Percentiles rank a stretch among this genome's conserved stretches.
Conservation (phyloP, 2,113 vertebrate species). For the Gymnogyps californianus region DNA sequence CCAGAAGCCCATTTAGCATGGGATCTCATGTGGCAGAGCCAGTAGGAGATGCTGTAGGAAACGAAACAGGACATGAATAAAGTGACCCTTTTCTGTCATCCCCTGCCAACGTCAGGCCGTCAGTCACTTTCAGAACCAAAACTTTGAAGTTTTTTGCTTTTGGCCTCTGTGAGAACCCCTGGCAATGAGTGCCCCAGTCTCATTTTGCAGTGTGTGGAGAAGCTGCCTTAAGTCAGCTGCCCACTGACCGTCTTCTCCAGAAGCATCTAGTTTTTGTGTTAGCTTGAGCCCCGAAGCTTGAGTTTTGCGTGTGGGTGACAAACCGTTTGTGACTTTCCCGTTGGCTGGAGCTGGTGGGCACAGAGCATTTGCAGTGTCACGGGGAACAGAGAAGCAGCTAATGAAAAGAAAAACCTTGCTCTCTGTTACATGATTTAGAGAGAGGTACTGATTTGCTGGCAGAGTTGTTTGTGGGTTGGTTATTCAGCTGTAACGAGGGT, state of each 20-base stretch:
- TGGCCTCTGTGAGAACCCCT: not conserved
- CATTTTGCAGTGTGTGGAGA: not conserved
- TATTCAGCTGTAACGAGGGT: not conserved
- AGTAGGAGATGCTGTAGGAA: not conserved
- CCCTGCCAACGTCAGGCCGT: fast-evolving
- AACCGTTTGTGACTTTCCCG: not conserved
- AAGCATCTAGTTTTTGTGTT: not conserved
- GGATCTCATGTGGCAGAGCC: not conserved
- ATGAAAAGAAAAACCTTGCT: not conserved
- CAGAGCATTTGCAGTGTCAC: fast-evolving
- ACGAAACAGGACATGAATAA: not conserved
- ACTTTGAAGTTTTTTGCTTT: not conserved
- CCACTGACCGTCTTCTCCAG: not conserved
- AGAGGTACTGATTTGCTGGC: not conserved
- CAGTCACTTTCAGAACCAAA: not conserved
- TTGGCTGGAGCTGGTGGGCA: not conserved
- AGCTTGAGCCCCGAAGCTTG: not conserved
- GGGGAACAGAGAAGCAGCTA: not conserved
- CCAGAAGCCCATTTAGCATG: not conserved
- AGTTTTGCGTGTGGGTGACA: not conserved
- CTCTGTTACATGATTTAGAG: not conserved
- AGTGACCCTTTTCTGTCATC: not conserved
- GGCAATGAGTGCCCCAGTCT: not conserved
- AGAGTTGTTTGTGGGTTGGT: not conserved
- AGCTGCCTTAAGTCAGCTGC: not conserved